phyloP scores from a whole-genome alignment of 1,140 invertebrate genomes.

The Popillia japonica region DNA sequence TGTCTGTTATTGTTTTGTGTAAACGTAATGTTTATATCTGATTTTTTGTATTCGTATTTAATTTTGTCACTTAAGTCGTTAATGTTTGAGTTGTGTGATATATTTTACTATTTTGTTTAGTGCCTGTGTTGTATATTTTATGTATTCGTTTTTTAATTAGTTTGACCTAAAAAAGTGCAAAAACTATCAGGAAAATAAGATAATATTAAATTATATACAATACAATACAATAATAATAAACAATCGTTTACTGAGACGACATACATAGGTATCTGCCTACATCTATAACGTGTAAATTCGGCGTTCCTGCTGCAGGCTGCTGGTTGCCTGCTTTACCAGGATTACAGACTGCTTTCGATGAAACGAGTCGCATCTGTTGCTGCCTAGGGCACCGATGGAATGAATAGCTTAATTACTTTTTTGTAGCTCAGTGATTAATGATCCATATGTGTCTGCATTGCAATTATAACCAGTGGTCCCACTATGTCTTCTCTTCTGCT shows the following conservation, averaged over 20 bases:
- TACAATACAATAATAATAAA: too few species aligned
- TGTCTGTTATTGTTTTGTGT: too few species aligned
- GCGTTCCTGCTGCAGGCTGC: background rate
- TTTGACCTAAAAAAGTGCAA: too few species aligned
- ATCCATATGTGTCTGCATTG: slow-evolving; percentile 51
- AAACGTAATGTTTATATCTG: too few species aligned
- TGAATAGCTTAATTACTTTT: slow-evolving; percentile 55
- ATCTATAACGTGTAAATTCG: background rate
- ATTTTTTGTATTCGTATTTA: too few species aligned
- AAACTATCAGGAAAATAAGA: too few species aligned
- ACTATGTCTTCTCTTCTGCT: slow-evolving; percentile 37
- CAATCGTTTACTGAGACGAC: background rate
- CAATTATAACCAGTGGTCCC: slow-evolving; percentile 48
- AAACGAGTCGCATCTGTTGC: slow-evolving; percentile 39
- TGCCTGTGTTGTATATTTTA: too few species aligned
- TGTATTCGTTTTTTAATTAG: too few species aligned
- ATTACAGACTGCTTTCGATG: slow-evolving; percentile 32
- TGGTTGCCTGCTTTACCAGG: slow-evolving; percentile 29
- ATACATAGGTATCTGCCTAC: background rate
- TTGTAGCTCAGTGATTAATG: slow-evolving; percentile 51
- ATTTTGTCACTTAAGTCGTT: too few species aligned
- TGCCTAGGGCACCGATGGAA: slow-evolving; percentile 46
- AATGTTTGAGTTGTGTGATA: too few species aligned
- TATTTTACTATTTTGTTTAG: too few species aligned
- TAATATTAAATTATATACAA: too few species aligned